Evolutionary conservation across 2,113 vertebrate genomes (phyloP).

Genomic region (Bufo bufo): DNA sequence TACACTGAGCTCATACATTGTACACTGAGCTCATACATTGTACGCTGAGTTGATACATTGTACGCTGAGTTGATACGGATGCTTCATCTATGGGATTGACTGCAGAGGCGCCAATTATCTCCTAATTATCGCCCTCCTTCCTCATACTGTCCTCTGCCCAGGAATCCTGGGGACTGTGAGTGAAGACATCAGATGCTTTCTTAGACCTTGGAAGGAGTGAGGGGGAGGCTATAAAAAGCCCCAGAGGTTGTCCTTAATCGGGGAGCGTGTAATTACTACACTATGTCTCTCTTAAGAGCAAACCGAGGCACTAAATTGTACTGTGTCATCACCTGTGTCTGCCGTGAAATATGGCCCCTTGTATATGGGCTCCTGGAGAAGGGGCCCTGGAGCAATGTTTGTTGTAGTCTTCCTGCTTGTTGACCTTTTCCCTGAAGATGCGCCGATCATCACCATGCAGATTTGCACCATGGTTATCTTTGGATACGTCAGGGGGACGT

Average conservation of each 20-base stretch:
- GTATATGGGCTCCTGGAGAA: background rate
- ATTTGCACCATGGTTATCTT: too few species aligned
- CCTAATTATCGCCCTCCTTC: background rate
- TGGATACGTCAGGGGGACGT: too few species aligned
- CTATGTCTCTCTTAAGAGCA: constrained; percentile 81
- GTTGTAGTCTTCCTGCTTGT: background rate
- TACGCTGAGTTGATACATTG: background rate
- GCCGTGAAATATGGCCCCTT: constrained; percentile 77
- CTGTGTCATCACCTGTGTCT: constrained; percentile 83
- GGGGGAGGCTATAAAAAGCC: constrained; percentile 70
- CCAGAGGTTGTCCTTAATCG: constrained; percentile 73
- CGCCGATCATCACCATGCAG: background rate
- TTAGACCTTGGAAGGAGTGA: constrained; percentile 67
- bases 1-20: too few species aligned
- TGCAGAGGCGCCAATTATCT: background rate
- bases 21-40: too few species aligned
- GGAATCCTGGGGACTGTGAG: background rate
- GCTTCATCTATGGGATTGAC: background rate
- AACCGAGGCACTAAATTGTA: constrained; percentile 91
- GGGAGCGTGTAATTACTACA: constrained; percentile 86
- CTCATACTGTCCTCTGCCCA: background rate
- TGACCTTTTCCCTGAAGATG: background rate
- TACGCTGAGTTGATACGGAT: background rate
- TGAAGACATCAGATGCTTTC: constrained; percentile 58
- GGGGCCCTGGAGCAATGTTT: too few species aligned